A percentile compares a stretch with the other conserved stretches of the same genome.
Conservation (phyloP, 2,113 vertebrate genomes). For the Cinclus mexicanus region DNA sequence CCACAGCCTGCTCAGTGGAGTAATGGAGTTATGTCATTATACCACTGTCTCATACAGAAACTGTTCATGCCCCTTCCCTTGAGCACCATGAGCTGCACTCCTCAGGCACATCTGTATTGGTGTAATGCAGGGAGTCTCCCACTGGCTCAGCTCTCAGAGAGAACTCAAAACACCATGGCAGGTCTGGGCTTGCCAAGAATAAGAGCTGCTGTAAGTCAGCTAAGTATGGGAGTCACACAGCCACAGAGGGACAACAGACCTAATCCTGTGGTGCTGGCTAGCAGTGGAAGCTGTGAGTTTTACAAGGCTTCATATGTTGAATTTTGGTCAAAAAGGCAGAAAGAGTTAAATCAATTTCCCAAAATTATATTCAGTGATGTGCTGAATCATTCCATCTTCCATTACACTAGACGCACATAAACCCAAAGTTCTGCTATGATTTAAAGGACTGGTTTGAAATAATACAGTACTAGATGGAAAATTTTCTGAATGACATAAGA, state of each 20-base stretch:
- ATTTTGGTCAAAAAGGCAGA: not conserved
- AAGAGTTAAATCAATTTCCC: not conserved
- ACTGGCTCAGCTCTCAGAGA: not conserved
- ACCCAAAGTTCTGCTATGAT: not conserved
- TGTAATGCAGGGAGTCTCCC: not conserved
- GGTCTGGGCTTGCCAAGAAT: not conserved
- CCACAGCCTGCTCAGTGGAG: not conserved
- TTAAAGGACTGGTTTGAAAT: not conserved
- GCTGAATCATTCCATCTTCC: not conserved
- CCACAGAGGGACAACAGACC: not conserved
- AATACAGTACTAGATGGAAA: not conserved
- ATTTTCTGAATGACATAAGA: not conserved
- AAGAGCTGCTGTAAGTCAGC: not conserved
- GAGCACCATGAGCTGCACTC: not conserved
- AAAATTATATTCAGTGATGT: not conserved
- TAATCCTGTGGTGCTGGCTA: not conserved
- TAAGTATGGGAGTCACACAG: not conserved
- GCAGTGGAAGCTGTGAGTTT: not conserved
- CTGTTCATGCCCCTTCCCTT: not conserved
- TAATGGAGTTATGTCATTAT: not conserved
- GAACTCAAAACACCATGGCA: not conserved
- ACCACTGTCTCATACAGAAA: not conserved
- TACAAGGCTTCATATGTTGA: not conserved
- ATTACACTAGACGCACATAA: not conserved
- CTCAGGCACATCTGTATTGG: not conserved